Evolutionary conservation across 2,888 invertebrate species (phyloP), one percentile per base, ranked within the genome.

Genomic region (Lycocerus yunnanus): DNA sequence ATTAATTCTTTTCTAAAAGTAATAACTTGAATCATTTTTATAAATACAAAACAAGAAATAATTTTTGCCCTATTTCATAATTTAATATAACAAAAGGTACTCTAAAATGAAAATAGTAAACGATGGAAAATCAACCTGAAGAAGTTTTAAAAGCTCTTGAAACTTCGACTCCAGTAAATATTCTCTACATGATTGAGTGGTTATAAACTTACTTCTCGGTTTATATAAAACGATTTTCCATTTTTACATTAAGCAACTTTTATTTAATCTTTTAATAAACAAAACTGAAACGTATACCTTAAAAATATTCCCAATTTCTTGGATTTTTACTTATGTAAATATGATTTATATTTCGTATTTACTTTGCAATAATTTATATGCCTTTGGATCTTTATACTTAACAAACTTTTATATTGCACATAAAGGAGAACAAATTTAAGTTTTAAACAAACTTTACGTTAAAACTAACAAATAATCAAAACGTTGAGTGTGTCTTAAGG

Each of bases 351-450:
- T 43, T 43, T n/a, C n/a, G 43, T 63, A 18, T 63, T 63, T 63
- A 6, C 43, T 43, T 43, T 13, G 8, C 8, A 13, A 18, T 20
- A 20, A 63, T 63, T 63, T 20, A n/a, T 18, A n/a, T n/a, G 10
- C 20, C 11, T 16, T 20, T 63, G 13, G 15, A 15, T 20, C 20
- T 63, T 63, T 63, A 18, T 13, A n/a, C 10, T 63, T 63, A 63
- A n/a, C 18, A 18, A 16, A 63, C n/a, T 18, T 15, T 63, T n/a
- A 63, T 18, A n/a, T 63, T 63, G 20, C 20, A 15, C 61, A 63
- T 63, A 63, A 63, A 63, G n/a, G 43, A 60, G 20, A 63, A 63
- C 61, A 18, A 63, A 63, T 63, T 63, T 63, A 63, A 63, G 15
- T 63, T 63, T 63, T 15, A 15, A 63, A 63, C 61, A 63, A n/a